Evolutionary conservation across 2,888 invertebrate genomes (phyloP), one percentile per base, ranked within the genome.

Genomic region (Synergus itoensis): DNA sequence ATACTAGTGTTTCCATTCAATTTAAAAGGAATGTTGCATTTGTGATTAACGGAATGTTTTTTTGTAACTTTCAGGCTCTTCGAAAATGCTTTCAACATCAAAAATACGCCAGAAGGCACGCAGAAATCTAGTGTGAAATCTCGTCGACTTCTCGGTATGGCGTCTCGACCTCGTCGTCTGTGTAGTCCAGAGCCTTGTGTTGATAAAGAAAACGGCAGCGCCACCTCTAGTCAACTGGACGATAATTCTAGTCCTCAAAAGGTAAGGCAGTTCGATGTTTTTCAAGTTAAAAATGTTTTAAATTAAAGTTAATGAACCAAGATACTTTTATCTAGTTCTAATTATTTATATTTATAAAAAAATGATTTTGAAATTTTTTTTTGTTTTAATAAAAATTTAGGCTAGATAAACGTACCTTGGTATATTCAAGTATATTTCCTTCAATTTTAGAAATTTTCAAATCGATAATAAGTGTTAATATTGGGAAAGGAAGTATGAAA

Each of bases 31-130:
- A 2, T 18, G n/a, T 9, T 18, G 21, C 7, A 18, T 4, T 4
- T 45, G 43, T 43, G 41, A 18, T 21, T 67, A 67, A 67, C 21
- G 1, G 12, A 5, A 21, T 43, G 2, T 45, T 43, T 43, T 65
- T 67, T 18, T 48, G 21, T 64, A 69, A 75, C 77, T 88, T 88
- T 5, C 87, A 91, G 91, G 65, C 88, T 92, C 36, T 92, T 92
- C 83, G 88, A 90, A 86, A 89, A 90, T 90, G 89, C 87, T 18
- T 91, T 92, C 80, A 90, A 89, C 82, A 90, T 91, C 80, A 89
- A 86, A 83, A 86, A 82, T 21, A 91, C 91, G 40, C 91, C 91
- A 40, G 91, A 91, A 79, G 77, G 77, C n/a, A 21, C 85, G 79
- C 82, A 89, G 82, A 88, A 86, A 77, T 67, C 85, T 16, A 85